A percentile compares a stretch with the other conserved stretches of the same genome.
Conservation (phyloP, 2,113 vertebrate species). For the Centrocercus urophasianus region DNA sequence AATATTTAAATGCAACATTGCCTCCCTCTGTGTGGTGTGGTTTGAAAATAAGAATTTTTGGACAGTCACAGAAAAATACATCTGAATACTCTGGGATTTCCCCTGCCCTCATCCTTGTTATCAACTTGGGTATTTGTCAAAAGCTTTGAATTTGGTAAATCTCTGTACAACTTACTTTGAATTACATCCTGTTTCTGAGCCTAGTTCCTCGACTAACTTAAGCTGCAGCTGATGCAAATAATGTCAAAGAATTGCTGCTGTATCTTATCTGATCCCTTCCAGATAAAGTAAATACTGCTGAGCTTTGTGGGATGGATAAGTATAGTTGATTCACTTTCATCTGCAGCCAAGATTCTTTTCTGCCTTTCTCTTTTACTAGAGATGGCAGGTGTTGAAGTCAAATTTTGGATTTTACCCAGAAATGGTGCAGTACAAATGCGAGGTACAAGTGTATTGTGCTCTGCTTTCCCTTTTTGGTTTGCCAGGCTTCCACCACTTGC, state of each 20-base stretch:
- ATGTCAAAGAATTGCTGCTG: background rate
- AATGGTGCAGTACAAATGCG: background rate
- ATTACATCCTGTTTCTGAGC: background rate
- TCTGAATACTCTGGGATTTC: background rate
- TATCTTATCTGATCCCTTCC: background rate
- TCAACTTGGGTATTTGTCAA: background rate
- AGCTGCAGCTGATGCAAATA: background rate
- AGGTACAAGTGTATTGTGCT: background rate
- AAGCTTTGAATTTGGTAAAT: background rate
- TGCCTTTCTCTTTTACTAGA: background rate
- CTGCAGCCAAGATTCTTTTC: background rate
- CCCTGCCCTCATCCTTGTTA: background rate
- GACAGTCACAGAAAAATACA: background rate
- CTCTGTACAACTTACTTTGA: background rate
- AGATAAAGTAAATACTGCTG: background rate
- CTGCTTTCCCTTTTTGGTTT: background rate
- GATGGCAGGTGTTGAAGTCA: background rate
- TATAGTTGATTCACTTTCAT: background rate
- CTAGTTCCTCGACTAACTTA: background rate
- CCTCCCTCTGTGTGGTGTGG: accelerated
- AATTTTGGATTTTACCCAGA: background rate
- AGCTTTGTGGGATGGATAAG: background rate
- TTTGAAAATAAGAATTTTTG: background rate
- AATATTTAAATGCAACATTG: background rate
- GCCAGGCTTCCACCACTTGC: background rate